phyloP scores from a whole-genome alignment of 2,888 invertebrate genomes.

The Gymnosoma rotundatum region DNA sequence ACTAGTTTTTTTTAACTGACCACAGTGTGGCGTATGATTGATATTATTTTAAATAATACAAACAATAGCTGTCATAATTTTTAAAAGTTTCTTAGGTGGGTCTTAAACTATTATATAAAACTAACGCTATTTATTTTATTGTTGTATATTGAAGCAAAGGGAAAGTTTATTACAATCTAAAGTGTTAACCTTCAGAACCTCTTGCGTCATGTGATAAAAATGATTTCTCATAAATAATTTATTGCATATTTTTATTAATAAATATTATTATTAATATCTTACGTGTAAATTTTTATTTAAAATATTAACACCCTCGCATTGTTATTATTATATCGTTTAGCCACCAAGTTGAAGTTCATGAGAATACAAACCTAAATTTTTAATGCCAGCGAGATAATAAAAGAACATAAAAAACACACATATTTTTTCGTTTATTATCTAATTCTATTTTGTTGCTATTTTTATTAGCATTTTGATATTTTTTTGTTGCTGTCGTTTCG shows the following conservation, averaged over 20 bases:
- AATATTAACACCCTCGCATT: constrained; percentile 53
- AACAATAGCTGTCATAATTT: too few relatives aligned
- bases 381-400: constrained; percentile 25
- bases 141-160: too few relatives aligned
- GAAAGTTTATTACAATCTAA: neutral
- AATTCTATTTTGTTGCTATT: neutral
- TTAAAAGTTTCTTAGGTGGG: too few relatives aligned
- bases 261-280: constrained; percentile 9
- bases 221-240: constrained; percentile 33
- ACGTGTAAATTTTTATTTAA: constrained; percentile 11
- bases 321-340: constrained; percentile 25
- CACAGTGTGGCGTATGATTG: neutral
- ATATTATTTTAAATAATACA: too few relatives aligned
- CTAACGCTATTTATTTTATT: too few relatives aligned
- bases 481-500: constrained; percentile 50
- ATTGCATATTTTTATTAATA: constrained; percentile 20
- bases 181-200: constrained; percentile 6
- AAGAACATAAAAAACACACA: neutral
- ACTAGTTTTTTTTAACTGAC: neutral
- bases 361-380: constrained; percentile 37
- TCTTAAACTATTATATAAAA: too few relatives aligned
- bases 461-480: constrained; percentile 28
- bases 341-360: constrained; percentile 61
- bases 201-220: constrained; percentile 15
- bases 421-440: constrained; percentile 14